A percentile compares a stretch with the other conserved stretches of the same genome.
Evolutionary conservation across 2,113 vertebrate genomes (phyloP).

Genomic region (Puma concolor): DNA sequence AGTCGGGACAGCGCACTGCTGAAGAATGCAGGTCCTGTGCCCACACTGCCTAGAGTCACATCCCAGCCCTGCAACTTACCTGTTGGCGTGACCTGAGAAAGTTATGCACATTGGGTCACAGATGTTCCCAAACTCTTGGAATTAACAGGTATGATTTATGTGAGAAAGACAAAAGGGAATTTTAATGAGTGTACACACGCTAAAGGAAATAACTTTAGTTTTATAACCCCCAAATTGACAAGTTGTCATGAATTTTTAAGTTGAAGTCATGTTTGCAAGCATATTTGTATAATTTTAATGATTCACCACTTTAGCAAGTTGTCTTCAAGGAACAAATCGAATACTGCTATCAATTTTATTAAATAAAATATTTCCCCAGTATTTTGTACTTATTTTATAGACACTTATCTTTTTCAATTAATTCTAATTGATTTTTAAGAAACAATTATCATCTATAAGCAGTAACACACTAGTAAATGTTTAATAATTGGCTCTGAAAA

Average conservation of each 20-base stretch:
- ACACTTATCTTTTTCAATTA: background rate
- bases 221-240: background rate
- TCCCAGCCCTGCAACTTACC: background rate
- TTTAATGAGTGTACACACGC: background rate
- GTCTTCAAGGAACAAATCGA: background rate
- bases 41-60: background rate
- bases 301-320: background rate
- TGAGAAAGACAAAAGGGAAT: background rate
- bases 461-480: background rate
- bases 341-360: background rate
- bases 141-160: background rate
- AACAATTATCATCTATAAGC: background rate
- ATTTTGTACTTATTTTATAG: background rate
- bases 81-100: background rate
- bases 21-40: background rate
- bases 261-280: background rate
- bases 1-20: background rate
- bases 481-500: slow-evolving; percentile 8
- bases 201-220: background rate
- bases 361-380: background rate
- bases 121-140: background rate
- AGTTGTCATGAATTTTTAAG: background rate
- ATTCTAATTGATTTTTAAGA: background rate
- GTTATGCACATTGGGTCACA: background rate
- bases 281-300: background rate